Base-by-base conservation (phyloP, 2,113 vertebrate species). In the Sardina pilchardus region DNA sequence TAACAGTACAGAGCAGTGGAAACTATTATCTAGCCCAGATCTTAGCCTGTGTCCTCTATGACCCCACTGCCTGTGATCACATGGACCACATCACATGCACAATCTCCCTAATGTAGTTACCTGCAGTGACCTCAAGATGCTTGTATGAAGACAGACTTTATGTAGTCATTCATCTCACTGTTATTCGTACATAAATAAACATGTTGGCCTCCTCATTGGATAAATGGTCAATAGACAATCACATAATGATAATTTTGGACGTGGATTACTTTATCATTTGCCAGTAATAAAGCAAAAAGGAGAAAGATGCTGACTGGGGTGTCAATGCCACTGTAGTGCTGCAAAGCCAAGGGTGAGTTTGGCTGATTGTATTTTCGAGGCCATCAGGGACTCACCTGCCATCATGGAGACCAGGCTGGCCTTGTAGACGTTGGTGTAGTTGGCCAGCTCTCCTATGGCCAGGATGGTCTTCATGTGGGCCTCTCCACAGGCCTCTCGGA, bases 321-420 rank as follows among this genome's bases (percentile, higher is more conserved):
- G 59, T 53, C 2, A 21, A 19, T 67, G 24, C 21, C 19, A 6
- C 19, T 56, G 19, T 19, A n/a, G 56, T 24, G 56, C 19, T n/a
- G 21, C 56, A 59, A 59, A 7, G n/a, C 59, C n/a, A 26, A 30
- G n/a, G 10, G 63, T 67, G 7, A 10, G 8, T 30, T 67, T 12
- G n/a, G n/a, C n/a, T 1, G n/a, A 26, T 6, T 9, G n/a, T 63
- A 1, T 63, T 26, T 63, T 8, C n/a, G 8, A 2, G 21, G 30
- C 14, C 30, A 36, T 34, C 30, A 36, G 71, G 71, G 12, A 90
- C 90, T 95, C 92, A 99, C 98, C 98, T 87, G 98, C 98, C 98
- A 99, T 99, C 98, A 99, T 99, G n/a, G 97, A 96, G 9, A 99
- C 94, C 93, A 99, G 95, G 63, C 98, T 98, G 93, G 98, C 97